Base-by-base conservation (phyloP, 1,140 invertebrate species). In the Dysdera silvatica region DNA sequence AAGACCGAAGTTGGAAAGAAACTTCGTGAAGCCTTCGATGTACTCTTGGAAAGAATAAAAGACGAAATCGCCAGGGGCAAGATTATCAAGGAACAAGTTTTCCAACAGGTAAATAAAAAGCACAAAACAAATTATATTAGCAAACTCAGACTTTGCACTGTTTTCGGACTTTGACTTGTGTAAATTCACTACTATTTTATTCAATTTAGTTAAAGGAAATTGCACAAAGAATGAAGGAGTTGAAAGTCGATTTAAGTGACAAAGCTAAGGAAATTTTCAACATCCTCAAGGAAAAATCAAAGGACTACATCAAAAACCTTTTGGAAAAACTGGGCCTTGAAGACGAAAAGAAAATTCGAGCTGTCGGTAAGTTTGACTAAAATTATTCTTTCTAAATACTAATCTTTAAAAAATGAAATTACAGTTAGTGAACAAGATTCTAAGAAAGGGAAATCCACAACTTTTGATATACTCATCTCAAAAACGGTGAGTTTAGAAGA, bases 251-350 rank as follows among this genome's bases (percentile, higher is more conserved):
- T 16, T 5, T 48, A 2, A 43, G 55, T 0, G 40, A 32, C 7
- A 45, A 28, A 4, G 40, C 23, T 2, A 10, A 18, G 1, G 55
- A 84, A 64, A 66, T 76, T 45, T 68, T 79, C 14, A 68, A 80
- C 2, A 66, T 74, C n/a, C 78, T 85, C 47, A 80, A 82, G 72
- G 66, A 74, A 2, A 82, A 86, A 72, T 54, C 90, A 1, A 69
- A 77, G 57, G 55, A 58, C 16, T 58, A 48, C 28, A 40, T 32
- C 28, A 58, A 58, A 4, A 47, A 45, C 16, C 37, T 55, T 3
- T 41, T 41, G 24, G 53, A 55, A 3, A 55, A 28, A 26, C 53
- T 55, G 1, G 23, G n/a, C 20, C 16, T 26, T 12, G 43, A 55
- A 20, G 29, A 40, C 40, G 16, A 12, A n/a, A n/a, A n/a, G n/a